Conservation (phyloP, 2,797 vertebrate genomes). For the Sebastes itinus region DNA sequence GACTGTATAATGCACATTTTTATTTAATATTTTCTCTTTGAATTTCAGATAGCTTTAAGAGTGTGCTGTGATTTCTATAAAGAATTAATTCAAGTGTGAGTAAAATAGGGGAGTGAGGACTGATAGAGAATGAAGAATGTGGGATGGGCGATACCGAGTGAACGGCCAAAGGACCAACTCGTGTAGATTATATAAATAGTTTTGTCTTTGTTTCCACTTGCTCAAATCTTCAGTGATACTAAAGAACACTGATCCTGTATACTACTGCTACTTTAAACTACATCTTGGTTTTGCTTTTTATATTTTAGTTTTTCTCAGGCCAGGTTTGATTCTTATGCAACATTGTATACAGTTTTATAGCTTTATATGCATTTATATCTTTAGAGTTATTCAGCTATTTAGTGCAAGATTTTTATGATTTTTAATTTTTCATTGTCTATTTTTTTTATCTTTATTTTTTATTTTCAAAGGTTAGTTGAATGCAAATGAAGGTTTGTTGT, state of each 20-base stretch:
- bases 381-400: slow-evolving; percentile 3
- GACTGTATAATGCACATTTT: slow-evolving; percentile 9
- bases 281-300: neutral
- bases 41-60: neutral
- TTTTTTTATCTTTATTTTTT: neutral
- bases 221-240: neutral
- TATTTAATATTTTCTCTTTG: neutral
- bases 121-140: neutral
- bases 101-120: neutral
- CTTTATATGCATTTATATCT: neutral
- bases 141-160: neutral
- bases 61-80: neutral
- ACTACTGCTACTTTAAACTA: slow-evolving; percentile 46
- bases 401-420: neutral
- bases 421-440: neutral
- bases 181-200: neutral
- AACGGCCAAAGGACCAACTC: neutral
- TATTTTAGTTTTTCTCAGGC: slow-evolving; percentile 1
- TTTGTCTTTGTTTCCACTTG: neutral
- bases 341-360: slow-evolving; percentile 11
- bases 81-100: neutral
- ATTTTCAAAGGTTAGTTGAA: neutral
- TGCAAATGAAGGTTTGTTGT: neutral
- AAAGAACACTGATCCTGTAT: slow-evolving; percentile 30
- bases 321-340: slow-evolving; percentile 20